Base-by-base conservation (phyloP, 2,888 invertebrate species). In the Chymomyza procnemis region DNA sequence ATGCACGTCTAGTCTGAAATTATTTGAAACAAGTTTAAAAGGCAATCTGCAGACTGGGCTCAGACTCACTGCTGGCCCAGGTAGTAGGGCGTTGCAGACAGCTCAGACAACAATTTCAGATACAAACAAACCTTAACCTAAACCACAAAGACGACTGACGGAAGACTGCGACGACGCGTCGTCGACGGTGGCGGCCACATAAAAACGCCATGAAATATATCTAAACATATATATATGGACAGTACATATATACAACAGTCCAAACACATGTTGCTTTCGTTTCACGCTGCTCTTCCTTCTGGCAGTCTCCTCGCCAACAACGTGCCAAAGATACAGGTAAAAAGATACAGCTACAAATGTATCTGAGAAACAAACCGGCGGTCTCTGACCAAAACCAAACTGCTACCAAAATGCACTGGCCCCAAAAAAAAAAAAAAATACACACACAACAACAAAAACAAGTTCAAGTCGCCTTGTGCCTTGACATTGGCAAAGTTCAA, bases 1-100 rank as follows among this genome's bases (percentile, higher is more conserved):
- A 85, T 85, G 85, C 82, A 85, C 78, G 84, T 85, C 84, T 85
- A 85, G 85, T 79, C 81, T 75, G 78, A 85, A 85, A 85, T 82
- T 67, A 83, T 84, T 84, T 83, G 80, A 85, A 85, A 85, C 84
- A 80, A 83, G 83, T 83, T 85, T 81, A 77, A 84, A 78, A 75
- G 76, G 80, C 80, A 73, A 76, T 78, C 73, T 73, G 67, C 69
- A 71, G 64, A 41, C 34, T 41, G 34, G 66, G 69, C 54, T 47
- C 57, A 46, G 60, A 54, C 65, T 54, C 59, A 26, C 66, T 54
- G 22, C 19, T 48, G 19, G 21, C 66, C 61, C 64, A 59, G 73
- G 70, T 64, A 62, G 72, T 60, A 75, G 76, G 83, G 80, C 82
- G 73, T 76, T 74, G 74, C 82, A 78, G 74, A 79, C 79, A 67